Conservation (phyloP, 1,140 invertebrate species). For the Drosophila truncata region DNA sequence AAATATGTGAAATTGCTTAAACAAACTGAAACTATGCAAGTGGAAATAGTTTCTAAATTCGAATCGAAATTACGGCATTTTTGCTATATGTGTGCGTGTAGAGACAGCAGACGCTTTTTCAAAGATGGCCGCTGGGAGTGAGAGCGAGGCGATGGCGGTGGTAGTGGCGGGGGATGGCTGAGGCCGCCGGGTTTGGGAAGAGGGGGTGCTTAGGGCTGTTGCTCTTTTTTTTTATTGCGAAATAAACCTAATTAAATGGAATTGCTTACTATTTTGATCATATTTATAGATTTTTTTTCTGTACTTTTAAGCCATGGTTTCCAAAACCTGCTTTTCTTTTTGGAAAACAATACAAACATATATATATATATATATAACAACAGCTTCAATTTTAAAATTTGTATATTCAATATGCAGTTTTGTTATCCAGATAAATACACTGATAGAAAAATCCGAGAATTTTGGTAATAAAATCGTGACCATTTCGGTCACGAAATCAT, state of each 20-base stretch:
- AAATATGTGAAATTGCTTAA: slow-evolving; percentile 29
- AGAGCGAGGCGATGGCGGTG: slow-evolving; percentile 6
- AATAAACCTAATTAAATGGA: slow-evolving; percentile 19
- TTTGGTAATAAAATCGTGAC: no score
- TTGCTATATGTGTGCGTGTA: slow-evolving; percentile 28
- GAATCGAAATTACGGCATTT: slow-evolving; percentile 19
- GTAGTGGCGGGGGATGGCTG: slow-evolving; percentile 16
- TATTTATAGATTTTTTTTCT: not conserved
- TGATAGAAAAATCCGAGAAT: no score
- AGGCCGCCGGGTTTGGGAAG: not conserved
- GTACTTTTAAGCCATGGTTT: no score
- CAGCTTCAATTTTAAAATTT: no score
- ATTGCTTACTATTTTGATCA: not conserved
- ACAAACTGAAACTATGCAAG: slow-evolving; percentile 15
- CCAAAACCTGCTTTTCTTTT: no score
- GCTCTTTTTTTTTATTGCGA: slow-evolving; percentile 28
- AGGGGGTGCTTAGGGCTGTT: slow-evolving; percentile 42
- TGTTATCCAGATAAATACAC: no score
- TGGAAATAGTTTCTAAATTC: slow-evolving; percentile 4
- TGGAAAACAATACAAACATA: no score
- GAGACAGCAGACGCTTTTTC: slow-evolving; percentile 45
- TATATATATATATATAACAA: no score
- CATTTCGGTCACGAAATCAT: no score
- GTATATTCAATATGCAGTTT: no score
- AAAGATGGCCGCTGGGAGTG: slow-evolving; percentile 67